Percentiles rank a stretch among this genome's conserved stretches.
Evolutionary conservation across 2,797 vertebrate species (phyloP).

Genomic region (Triplophysa yarkandensis): DNA sequence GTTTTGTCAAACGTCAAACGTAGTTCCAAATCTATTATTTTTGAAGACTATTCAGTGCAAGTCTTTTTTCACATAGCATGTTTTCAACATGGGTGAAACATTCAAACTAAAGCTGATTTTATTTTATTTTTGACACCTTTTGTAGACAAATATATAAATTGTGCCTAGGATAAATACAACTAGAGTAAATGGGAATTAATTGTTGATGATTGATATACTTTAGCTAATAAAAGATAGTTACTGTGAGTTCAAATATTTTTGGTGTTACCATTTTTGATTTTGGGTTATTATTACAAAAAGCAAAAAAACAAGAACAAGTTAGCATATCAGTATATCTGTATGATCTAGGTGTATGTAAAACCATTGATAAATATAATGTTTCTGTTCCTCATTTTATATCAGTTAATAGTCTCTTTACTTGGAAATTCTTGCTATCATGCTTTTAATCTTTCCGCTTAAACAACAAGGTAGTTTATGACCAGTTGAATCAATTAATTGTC

Average conservation of each 20-base stretch:
- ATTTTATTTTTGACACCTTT: background rate
- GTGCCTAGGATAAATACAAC: too few species aligned
- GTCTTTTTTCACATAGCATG: background rate
- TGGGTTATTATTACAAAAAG: background rate
- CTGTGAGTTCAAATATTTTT: too few species aligned
- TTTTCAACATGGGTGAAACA: background rate
- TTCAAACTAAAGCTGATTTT: background rate
- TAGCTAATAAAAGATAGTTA: too few species aligned
- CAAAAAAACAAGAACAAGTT: background rate
- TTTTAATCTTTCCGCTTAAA: background rate
- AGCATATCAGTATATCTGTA: background rate
- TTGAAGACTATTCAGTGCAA: background rate
- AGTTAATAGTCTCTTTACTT: background rate
- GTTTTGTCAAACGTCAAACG: background rate
- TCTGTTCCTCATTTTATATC: background rate
- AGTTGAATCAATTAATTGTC: too few species aligned
- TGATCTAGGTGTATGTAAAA: background rate
- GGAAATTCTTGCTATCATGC: background rate
- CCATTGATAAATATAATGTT: background rate
- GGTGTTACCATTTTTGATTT: background rate
- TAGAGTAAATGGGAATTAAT: too few species aligned
- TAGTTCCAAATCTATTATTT: background rate
- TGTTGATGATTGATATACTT: too few species aligned
- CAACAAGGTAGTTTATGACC: background rate
- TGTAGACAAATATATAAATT: too few species aligned